phyloP scores from a whole-genome alignment of 1,140 invertebrate species.

The Schlechtendalia chinensis region DNA sequence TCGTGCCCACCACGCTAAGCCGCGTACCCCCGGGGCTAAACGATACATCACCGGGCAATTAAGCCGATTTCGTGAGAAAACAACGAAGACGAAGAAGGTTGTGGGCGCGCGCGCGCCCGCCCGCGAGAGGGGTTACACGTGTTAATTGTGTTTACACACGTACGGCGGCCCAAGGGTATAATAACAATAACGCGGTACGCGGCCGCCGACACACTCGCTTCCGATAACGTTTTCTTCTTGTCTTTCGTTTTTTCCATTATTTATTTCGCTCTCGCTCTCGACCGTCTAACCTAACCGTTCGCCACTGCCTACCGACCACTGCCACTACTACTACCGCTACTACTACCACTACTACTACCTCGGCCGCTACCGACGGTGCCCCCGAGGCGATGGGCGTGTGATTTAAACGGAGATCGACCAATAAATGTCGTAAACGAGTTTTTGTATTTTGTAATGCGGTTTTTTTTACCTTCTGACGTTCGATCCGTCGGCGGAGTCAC shows the following conservation, averaged over 20 bases:
- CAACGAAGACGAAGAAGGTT: conserved; percentile 9
- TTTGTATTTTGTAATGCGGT: not conserved
- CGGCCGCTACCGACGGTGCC: not conserved
- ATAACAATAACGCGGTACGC: not conserved
- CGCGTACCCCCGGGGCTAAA: too few species aligned
- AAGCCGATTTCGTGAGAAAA: conserved; percentile 40
- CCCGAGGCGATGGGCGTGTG: conserved; percentile 5
- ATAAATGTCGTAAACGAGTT: conserved; percentile 6
- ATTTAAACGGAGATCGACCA: conserved; percentile 3
- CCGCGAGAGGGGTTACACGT: not conserved
- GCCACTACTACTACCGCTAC: too few species aligned
- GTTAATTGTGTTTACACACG: not conserved
- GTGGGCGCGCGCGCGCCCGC: not conserved
- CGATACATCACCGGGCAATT: conserved; percentile 39
- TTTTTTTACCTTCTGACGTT: too few species aligned
- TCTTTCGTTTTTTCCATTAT: not conserved
- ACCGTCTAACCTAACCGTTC: too few species aligned
- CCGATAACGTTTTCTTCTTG: not conserved
- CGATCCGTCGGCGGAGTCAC: too few species aligned
- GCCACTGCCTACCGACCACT: too few species aligned
- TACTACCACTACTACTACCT: too few species aligned
- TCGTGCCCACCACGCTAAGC: too few species aligned
- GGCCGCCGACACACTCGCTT: not conserved
- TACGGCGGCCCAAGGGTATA: conserved; percentile 15
- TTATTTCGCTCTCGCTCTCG: not conserved